phyloP scores from a whole-genome alignment of 1,140 invertebrate species.

The Drosophila nebulosa region DNA sequence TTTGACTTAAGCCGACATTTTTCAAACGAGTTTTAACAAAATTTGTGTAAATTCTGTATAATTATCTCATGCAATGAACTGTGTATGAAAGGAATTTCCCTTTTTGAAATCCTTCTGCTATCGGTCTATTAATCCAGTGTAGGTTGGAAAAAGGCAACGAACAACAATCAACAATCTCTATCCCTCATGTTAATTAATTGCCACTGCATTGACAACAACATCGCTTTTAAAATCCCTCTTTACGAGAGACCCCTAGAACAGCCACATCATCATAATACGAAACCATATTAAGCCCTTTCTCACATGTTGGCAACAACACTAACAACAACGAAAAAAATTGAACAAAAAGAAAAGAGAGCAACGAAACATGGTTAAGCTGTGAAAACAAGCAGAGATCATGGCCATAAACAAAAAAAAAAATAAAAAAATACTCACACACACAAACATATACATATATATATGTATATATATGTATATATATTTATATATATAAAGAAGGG shows the following conservation, averaged over 20 bases:
- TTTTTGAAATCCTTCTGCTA: neutral
- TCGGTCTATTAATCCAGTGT: constrained; percentile 1
- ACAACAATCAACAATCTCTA: constrained; percentile 39
- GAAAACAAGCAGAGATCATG: constrained; percentile 44
- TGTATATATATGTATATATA: neutral
- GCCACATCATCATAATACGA: constrained; percentile 45
- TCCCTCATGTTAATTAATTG: constrained; percentile 64
- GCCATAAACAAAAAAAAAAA: constrained; percentile 15
- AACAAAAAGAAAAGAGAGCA: neutral
- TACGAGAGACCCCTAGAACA: neutral
- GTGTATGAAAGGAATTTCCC: too few species aligned
- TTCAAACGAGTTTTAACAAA: neutral
- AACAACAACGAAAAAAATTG: neutral
- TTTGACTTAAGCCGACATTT: too few species aligned
- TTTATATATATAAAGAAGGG: neutral
- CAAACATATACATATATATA: too few species aligned
- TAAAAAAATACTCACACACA: constrained; percentile 6
- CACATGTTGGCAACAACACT: neutral
- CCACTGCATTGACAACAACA: constrained; percentile 47
- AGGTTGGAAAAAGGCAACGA: constrained; percentile 32
- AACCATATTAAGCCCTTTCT: constrained; percentile 25
- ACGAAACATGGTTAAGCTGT: constrained; percentile 25
- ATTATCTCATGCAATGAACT: neutral
- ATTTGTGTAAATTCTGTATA: neutral
- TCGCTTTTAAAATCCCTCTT: neutral